Evolutionary conservation across 2,888 invertebrate species (phyloP).

Genomic region (Drosophila hamatofila): DNA sequence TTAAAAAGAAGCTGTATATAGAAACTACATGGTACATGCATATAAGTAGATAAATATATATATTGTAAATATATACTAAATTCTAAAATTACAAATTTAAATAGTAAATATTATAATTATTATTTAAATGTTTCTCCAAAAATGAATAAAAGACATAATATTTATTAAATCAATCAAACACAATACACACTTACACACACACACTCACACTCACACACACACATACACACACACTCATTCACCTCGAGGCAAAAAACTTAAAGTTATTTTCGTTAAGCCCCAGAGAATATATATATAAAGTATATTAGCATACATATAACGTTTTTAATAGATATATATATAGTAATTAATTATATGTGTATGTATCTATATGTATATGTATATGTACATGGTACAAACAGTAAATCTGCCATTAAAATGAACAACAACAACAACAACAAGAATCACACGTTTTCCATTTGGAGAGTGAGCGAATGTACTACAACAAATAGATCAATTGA

Average conservation of each 20-base stretch:
- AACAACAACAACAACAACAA: slow-evolving; percentile 68
- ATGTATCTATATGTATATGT: slow-evolving; percentile 32
- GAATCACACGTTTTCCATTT: slow-evolving; percentile 79
- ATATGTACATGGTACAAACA: slow-evolving; percentile 57
- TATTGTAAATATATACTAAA: slow-evolving; percentile 12
- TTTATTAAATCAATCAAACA: slow-evolving; percentile 49
- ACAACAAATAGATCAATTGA: slow-evolving; percentile 75
- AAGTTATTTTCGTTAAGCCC: slow-evolving; percentile 11
- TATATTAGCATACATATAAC: slow-evolving; percentile 25
- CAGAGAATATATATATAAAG: background rate
- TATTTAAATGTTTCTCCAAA: slow-evolving; percentile 65
- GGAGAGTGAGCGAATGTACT: slow-evolving; percentile 79
- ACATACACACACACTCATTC: background rate
- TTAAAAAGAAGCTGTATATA: slow-evolving; percentile 61
- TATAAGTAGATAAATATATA: slow-evolving; percentile 31
- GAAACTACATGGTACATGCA: slow-evolving; percentile 22
- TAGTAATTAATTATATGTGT: slow-evolving; percentile 14
- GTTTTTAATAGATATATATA: slow-evolving; percentile 45
- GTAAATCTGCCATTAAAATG: slow-evolving; percentile 73
- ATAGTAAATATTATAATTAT: slow-evolving; percentile 40
- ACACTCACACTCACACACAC: slow-evolving; percentile 14
- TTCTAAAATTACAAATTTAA: slow-evolving; percentile 19
- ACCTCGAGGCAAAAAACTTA: slow-evolving; percentile 6
- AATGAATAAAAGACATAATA: slow-evolving; percentile 71
- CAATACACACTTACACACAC: slow-evolving; percentile 4